Conservation (phyloP, 2,113 vertebrate species). For the Dermatemys mawii region DNA sequence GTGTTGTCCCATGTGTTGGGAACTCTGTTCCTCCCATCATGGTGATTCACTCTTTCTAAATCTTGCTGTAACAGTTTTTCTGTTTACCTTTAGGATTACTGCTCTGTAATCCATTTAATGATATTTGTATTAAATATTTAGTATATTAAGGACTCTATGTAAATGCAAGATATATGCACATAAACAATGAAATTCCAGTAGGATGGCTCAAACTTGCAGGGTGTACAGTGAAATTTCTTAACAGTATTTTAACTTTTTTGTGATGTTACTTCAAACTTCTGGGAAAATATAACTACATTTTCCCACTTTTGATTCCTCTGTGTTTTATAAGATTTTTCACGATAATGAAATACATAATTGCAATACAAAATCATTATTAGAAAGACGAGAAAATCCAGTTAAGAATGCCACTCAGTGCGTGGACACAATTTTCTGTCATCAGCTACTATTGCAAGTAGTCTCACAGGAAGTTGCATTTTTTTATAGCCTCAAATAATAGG, state of each 20-base stretch:
- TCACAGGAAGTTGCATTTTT: background rate
- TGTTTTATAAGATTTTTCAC: background rate
- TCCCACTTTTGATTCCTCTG: constrained; percentile 15
- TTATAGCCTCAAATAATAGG: background rate
- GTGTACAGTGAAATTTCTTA: background rate
- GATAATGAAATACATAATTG: background rate
- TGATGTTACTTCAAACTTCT: background rate
- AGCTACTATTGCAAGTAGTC: background rate
- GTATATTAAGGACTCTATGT: background rate
- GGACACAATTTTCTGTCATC: background rate
- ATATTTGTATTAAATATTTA: background rate
- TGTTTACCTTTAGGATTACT: background rate
- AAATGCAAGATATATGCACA: background rate
- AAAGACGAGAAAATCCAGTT: background rate
- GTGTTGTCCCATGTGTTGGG: background rate
- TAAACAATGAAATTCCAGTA: background rate
- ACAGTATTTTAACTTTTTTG: background rate
- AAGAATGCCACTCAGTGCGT: background rate
- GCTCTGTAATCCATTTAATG: background rate
- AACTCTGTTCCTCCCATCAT: background rate
- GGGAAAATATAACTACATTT: background rate
- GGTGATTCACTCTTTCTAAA: background rate
- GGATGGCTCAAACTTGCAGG: background rate
- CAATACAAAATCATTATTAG: background rate
- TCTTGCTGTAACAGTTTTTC: background rate